Base-by-base conservation (phyloP, 2,888 invertebrate species). In the Acronicta alni region DNA sequence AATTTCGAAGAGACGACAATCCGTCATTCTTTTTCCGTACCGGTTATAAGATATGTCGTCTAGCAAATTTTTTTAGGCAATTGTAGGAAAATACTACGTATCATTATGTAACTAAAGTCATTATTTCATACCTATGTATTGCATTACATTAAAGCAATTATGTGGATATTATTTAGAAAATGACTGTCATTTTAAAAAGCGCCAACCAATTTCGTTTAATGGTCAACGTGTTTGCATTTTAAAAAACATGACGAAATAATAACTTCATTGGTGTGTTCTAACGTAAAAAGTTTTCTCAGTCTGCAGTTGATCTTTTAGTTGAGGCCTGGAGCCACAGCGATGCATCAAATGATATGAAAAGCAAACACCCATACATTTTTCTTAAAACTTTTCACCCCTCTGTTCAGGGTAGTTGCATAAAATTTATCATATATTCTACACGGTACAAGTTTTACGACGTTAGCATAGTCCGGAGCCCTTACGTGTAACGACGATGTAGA, bases 291-390 rank as follows among this genome's bases (percentile, higher is more conserved):
- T 66, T 65, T 62, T 39, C 44, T 41, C 37, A 42, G 48, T 35
- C 37, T 30, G 48, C 41, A 39, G 59, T 71, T 71, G 46, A 55
- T 58, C 16, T 71, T 54, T 44, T 18, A 54, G 17, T 30, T 20
- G 9, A 62, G 41, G 46, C 63, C 56, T 71, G 41, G n/a, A 41
- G 68, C 73, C 30, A 72, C 39, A 44, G 53, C 44, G 68, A 72
- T 57, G 64, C 63, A 63, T 63, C 63, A 45, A 43, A 63, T 59
- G 63, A 68, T 73, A 72, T 56, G 49, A 55, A 72, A 65, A 42
- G 49, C 54, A 51, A 70, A 58, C 38, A 48, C 49, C 8, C 53
- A 53, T 49, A 62, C 51, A 67, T 62, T 67, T 62, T 42, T 46
- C 57, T 47, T 41, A 17, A 45, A 74, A 69, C 41, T 70, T 58